Percentiles rank a stretch among this genome's conserved stretches.
Conservation (phyloP, 1,140 invertebrate genomes). For the Trissolcus basalis region DNA sequence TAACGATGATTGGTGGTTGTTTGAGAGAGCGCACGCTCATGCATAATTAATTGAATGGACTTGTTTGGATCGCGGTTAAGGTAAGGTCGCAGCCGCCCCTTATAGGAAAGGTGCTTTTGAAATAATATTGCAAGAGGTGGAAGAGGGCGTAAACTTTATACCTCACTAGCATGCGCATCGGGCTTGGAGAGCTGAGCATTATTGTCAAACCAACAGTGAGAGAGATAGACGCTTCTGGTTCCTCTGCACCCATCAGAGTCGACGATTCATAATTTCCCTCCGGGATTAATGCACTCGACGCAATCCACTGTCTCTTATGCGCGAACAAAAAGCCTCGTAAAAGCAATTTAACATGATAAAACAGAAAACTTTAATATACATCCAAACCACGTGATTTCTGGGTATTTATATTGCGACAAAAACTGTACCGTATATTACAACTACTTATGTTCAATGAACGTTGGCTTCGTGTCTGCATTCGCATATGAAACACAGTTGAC, state of each 20-base stretch:
- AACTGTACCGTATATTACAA: slow-evolving; percentile 25
- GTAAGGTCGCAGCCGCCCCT: slow-evolving; percentile 53
- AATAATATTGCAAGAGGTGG: slow-evolving; percentile 66
- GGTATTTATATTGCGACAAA: slow-evolving; percentile 43
- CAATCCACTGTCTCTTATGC: slow-evolving; percentile 43
- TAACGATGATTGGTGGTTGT: slow-evolving; percentile 64
- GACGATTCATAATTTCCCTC: slow-evolving; percentile 51
- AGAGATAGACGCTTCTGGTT: slow-evolving; percentile 47
- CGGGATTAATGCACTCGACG: slow-evolving; percentile 50
- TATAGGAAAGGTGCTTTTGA: slow-evolving; percentile 57
- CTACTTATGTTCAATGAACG: slow-evolving; percentile 49
- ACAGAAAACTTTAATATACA: slow-evolving; percentile 40
- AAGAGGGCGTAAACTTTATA: slow-evolving; percentile 66
- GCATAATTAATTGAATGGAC: slow-evolving; percentile 73
- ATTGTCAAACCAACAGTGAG: slow-evolving; percentile 25
- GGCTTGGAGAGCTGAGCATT: slow-evolving; percentile 10
- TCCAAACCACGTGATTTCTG: slow-evolving; percentile 55
- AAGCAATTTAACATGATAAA: slow-evolving; percentile 55
- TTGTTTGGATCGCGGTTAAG: slow-evolving; percentile 67
- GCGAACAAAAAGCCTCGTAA: slow-evolving; percentile 47
- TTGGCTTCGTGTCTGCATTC: slow-evolving; percentile 25
- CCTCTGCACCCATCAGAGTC: slow-evolving; percentile 14
- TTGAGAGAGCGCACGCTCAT: slow-evolving; percentile 60
- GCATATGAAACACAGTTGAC: slow-evolving; percentile 10
- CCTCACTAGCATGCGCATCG: slow-evolving; percentile 65